Base-by-base conservation (phyloP, 2,888 invertebrate species). In the Parnassius smintheus region DNA sequence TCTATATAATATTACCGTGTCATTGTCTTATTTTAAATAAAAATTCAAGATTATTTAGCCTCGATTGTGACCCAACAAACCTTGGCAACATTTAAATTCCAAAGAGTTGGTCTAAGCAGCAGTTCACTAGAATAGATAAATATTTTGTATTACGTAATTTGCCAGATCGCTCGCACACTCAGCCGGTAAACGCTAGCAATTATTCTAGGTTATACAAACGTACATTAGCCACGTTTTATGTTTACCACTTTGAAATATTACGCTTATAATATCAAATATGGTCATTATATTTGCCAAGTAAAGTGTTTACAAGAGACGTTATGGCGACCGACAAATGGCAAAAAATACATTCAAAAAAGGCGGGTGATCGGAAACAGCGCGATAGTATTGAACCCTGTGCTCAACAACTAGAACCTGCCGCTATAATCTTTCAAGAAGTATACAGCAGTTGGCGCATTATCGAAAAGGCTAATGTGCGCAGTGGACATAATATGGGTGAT, bases 11-110 rank as follows among this genome's bases (percentile, higher is more conserved):
- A n/a, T n/a, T n/a, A n/a, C n/a, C n/a, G n/a, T n/a, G n/a, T n/a
- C n/a, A n/a, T n/a, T 35, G 59, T 60, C 58, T 70, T 78, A 80
- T 81, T 75, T 75, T 52, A 61, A 66, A 65, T 61, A 63, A 61
- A 64, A 76, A 77, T 77, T 75, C 72, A 72, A 76, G 77, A 75
- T 74, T 74, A 72, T 35, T 73, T 64, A 75, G 71, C 75, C 75
- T 73, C 70, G 68, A 66, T 71, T 68, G 66, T 59, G 57, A 57
- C 61, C 59, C 51, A 55, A 63, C 65, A 62, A 69, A 66, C 68
- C 65, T 69, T 68, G 62, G 57, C 65, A 63, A 61, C 75, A 82
- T 86, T 85, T 80, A 77, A 81, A 87, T 85, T 86, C 83, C 80
- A 77, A 80, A 79, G 77, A 78, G 74, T 64, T 75, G 68, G 70